Base-by-base conservation (phyloP, 2,797 vertebrate genomes). In the Tamandua tetradactyla region DNA sequence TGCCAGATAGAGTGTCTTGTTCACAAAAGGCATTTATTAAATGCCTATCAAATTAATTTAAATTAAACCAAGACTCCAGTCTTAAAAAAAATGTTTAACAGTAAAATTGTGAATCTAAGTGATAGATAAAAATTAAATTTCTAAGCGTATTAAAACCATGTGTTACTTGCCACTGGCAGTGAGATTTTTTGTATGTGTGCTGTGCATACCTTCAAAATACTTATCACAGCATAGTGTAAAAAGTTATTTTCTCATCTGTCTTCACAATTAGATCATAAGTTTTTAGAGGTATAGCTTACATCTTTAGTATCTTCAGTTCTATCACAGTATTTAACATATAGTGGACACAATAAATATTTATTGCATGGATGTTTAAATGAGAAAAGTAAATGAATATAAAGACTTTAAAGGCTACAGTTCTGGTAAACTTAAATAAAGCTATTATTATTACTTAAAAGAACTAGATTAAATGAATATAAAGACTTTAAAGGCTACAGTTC, bases 71-170 rank as follows among this genome's bases (percentile, higher is more conserved):
- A 76, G 35, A 90, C 85, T 49, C 11, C 17, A 69, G 52, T 71
- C n/a, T 27, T 78, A 35, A 94, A 72, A 30, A 92, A 11, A 69
- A 44, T 84, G 40, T 84, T 76, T 59, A 94, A 17, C 40, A 91
- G 35, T 85, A n/a, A 94, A 55, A 91, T 15, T 83, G 64, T 91
- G 82, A 87, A 68, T 87, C 32, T 90, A 72, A 66, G 52, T 87
- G 69, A n/a, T n/a, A n/a, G 79, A 40, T 90, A 91, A 64, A 95
- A 91, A 94, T 80, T 61, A 90, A 55, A 72, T 40, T 57, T 62
- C 23, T 59, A 86, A 88, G 17, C n/a, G 52, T 44, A 59, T 68
- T 59, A 83, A n/a, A 79, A 44, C 69, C 74, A 49, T 62, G 75
- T 71, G 40, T 22, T 82, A 69, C 30, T 87, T 93, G 32, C 84